Percentiles rank a stretch among this genome's conserved stretches.
These are phyloP conservation scores for Ptilonorhynchus violaceus DNA, from an alignment of 2,113 vertebrate species.

Conservation along the genomic window DNA sequence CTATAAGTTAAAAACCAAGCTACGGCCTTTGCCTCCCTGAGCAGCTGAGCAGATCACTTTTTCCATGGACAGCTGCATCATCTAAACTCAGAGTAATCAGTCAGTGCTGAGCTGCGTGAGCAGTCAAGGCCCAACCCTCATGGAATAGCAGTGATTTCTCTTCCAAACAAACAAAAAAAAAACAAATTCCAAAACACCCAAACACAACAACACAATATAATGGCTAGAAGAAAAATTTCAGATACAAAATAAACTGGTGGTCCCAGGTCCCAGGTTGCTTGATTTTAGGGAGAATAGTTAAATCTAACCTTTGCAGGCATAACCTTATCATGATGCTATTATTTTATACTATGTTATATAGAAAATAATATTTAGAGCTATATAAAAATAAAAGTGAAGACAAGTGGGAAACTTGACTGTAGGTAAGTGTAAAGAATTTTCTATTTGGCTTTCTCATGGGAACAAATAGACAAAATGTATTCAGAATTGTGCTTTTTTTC, in stretches of 20 bases:
- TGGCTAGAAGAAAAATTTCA: not conserved
- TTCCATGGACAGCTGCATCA: not conserved
- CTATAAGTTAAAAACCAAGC: not conserved
- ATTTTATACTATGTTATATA: not conserved
- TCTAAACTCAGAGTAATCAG: not conserved
- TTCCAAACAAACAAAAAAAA: not conserved
- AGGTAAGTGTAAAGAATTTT: not conserved
- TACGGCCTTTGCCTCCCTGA: not conserved
- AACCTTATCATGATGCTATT: not conserved
- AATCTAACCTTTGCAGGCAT: not conserved
- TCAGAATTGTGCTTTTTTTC: not conserved
- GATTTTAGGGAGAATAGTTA: not conserved
- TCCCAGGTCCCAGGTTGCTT: not conserved
- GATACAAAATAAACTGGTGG: not conserved
- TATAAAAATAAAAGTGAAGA: not conserved
- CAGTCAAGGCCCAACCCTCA: not conserved
- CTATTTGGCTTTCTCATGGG: not conserved
- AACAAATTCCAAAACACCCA: not conserved
- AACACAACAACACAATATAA: not conserved
- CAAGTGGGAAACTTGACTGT: not conserved
- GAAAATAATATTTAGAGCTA: not conserved
- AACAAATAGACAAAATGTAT: not conserved
- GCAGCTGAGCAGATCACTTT: not conserved
- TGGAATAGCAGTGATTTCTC: not conserved
- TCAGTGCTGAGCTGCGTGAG: rapidly evolving